phyloP scores from a whole-genome alignment of 2,113 vertebrate species.

The Lepidiolamprologus cunningtoni region DNA sequence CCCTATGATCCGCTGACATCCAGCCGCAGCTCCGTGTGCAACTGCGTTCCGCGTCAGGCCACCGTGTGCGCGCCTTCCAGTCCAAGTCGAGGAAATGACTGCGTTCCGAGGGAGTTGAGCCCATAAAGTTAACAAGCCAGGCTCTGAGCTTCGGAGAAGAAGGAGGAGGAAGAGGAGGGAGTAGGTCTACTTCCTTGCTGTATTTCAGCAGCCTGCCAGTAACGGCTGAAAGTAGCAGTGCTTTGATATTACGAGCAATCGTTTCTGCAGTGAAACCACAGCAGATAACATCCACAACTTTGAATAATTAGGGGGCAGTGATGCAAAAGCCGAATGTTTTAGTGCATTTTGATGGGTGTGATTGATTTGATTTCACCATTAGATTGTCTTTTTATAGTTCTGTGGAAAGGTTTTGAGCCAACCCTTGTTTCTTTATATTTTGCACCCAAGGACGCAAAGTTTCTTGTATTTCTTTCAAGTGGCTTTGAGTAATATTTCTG shows the following conservation, averaged over 20 bases:
- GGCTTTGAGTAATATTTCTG: not conserved
- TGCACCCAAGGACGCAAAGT: not conserved
- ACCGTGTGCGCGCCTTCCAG: conserved; percentile 3
- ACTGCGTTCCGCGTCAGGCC: conserved; percentile 12
- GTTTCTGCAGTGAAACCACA: not conserved
- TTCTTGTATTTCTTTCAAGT: not conserved
- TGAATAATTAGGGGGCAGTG: not conserved
- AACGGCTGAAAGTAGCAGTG: not conserved
- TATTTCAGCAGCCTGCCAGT: not conserved
- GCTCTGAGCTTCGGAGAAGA: conserved; percentile 16
- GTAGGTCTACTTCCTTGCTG: not conserved
- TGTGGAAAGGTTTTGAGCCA: not conserved
- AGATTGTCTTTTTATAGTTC: not conserved
- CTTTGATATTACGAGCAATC: not conserved
- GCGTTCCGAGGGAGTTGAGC: conserved; percentile 36
- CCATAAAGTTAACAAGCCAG: conserved; percentile 53
- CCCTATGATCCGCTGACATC: conserved; percentile 30
- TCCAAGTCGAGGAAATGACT: conserved; percentile 46
- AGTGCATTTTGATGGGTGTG: not conserved
- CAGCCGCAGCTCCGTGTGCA: conserved; percentile 24
- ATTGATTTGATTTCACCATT: not conserved
- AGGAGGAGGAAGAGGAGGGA: not conserved
- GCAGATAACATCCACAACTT: not conserved
- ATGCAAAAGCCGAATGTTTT: not conserved
- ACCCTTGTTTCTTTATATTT: not conserved